Base-by-base conservation (phyloP, 2,797 vertebrate species). In the Sebastes aleutianus region DNA sequence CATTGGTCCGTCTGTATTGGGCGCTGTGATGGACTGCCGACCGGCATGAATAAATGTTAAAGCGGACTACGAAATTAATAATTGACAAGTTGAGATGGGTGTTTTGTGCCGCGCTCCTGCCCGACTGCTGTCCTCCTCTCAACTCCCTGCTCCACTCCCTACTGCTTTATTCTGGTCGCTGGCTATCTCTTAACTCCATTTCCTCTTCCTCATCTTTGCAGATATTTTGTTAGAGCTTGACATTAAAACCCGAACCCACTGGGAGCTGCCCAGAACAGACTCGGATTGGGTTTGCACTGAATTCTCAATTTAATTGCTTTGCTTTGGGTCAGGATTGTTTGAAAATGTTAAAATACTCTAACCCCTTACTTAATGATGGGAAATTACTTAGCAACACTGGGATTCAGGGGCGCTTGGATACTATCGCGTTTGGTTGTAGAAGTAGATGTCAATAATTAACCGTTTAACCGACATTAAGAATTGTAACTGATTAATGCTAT, bases 51-150 rank as follows among this genome's bases (percentile, higher is more conserved):
- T 86, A 91, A 83, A 91, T 87, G 84, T 79, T 80, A 74, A 78
- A 85, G 79, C 67, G 18, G 61, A 75, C 85, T 65, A 47, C n/a
- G 5, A 66, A 74, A 87, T 92, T 71, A 91, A 94, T 92, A 88
- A 92, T 91, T 90, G 80, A 93, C 72, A 27, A 86, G 76, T 64
- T 66, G 72, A 88, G 85, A 86, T 86, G 86, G 85, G 69, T 65
- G 80, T 70, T 86, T 85, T 89, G 84, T 82, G 85, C 74, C n/a
- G 27, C 24, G 70, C 79, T 78, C 68, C 81, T 70, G 66, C 64
- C 76, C 64, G 66, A 71, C 77, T 36, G 63, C 82, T 56, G 78
- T 83, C 82, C 77, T 80, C 32, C 56, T 69, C 68, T 83, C 57
- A 70, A 74, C 83, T 80, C 75, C 10, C 36, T 5, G 12, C 75